These are phyloP conservation scores for Sminthurinus signatus DNA, from an alignment of 1,140 invertebrate genomes.

Conservation along the genomic window DNA sequence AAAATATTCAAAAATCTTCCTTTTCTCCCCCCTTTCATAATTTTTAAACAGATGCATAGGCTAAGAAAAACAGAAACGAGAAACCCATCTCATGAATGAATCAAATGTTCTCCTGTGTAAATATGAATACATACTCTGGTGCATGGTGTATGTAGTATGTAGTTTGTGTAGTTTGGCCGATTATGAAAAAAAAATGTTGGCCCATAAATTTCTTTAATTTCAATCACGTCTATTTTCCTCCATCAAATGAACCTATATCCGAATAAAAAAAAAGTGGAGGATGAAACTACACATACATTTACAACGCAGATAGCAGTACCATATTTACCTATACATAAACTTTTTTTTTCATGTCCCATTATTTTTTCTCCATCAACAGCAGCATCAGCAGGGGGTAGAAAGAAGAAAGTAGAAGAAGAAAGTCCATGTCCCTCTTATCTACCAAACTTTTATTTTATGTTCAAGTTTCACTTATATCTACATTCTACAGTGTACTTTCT, in stretches of 20 bases:
- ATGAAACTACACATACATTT: no score
- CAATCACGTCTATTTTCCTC: conserved; percentile 19
- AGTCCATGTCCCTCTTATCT: no score
- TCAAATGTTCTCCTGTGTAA: conserved; percentile 16
- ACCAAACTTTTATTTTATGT: no score
- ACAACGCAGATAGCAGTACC: no score
- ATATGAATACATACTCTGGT: no score
- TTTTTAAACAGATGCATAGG: conserved; percentile 33
- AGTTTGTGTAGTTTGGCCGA: conserved; percentile 1
- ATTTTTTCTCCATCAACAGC: no score
- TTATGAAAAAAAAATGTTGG: conserved; percentile 26
- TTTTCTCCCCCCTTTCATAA: conserved; percentile 29
- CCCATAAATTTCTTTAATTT: conserved; percentile 31
- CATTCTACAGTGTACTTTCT: no score
- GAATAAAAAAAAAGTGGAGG: neutral
- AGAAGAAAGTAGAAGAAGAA: no score
- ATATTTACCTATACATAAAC: neutral
- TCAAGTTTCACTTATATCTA: no score
- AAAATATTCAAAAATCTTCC: conserved; percentile 32
- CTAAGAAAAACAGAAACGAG: conserved; percentile 1
- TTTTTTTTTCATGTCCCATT: neutral
- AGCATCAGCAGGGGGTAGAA: no score
- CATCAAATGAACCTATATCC: neutral
- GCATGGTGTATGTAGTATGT: no score
- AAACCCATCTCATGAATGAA: conserved; percentile 33